Base-by-base conservation (phyloP, 2,888 invertebrate species). In the Magallana nippona region DNA sequence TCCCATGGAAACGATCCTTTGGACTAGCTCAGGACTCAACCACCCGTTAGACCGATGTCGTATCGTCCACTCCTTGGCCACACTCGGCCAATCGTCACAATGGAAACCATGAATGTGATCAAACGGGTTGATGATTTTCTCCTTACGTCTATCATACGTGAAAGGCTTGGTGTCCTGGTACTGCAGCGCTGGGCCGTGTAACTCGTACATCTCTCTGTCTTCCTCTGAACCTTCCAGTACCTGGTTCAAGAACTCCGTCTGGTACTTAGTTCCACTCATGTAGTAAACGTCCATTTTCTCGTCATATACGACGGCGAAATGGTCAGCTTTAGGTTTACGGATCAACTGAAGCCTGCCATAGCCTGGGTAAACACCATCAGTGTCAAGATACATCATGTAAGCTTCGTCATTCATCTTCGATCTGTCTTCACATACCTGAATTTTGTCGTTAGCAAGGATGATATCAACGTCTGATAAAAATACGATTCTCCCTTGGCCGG, bases 381-480 rank as follows among this genome's bases (percentile, higher is more conserved):
- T 79, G 22, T 79, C 79, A 10, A 71, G 71, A 71, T 27, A 13
- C 71, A 71, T 71, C 27, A 79, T 56, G 57, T 27, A 27, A 5
- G 11, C 27, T 15, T 56, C 57, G 15, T 79, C 22, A 10, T n/a
- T 57, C 56, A 55, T 22, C 19, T 22, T 56, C 1, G 10, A 1
- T 10, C 17, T 13, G 15, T 27, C 27, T 19, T 56, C 57, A 57
- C 57, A 57, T 2, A 79, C 27, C 27, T 27, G n/a, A 17, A 79
- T 27, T 27, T 57, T 57, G 13, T 79, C 57, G 11, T 57, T 57
- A 57, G 56, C 55, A 13, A 56, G 15, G 10, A 79, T 56, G 22
- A 79, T 27, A 56, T 79, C 79, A 56, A 79, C 56, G 27, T 79
- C 79, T 15, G 57, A 57, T 19, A 57, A 22, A 56, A 79, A 79